These are phyloP conservation scores for Xenopus tropicalis DNA, from an alignment of 2,113 vertebrate genomes.

Conservation along the genomic window DNA sequence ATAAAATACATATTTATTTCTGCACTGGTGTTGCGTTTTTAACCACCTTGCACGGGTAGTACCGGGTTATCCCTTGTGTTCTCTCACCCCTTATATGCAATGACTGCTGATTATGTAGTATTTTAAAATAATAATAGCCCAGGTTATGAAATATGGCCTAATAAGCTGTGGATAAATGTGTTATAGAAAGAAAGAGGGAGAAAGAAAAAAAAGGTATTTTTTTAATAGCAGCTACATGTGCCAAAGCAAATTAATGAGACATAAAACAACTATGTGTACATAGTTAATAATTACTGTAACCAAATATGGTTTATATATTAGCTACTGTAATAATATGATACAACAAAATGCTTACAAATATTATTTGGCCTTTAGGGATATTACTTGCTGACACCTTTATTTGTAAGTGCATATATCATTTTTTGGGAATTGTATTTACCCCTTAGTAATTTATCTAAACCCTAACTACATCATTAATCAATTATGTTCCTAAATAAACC, in stretches of 20 bases:
- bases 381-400: background rate
- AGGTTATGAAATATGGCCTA: no score
- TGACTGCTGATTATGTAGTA: no score
- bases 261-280: background rate
- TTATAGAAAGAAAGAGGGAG: no score
- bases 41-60: no score
- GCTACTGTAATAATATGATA: background rate
- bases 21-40: no score
- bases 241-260: slow-evolving; percentile 1
- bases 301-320: slow-evolving; percentile 1
- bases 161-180: no score
- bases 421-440: background rate
- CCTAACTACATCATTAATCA: slow-evolving; percentile 2
- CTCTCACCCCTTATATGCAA: no score
- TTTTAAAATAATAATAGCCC: no score
- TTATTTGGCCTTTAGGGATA: slow-evolving; percentile 3
- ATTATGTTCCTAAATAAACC: background rate
- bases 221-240: no score
- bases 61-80: no score
- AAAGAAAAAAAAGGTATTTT: no score
- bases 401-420: slow-evolving; percentile 1
- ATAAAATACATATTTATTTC: no score
- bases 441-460: slow-evolving; percentile 1
- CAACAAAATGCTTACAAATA: slow-evolving; percentile 4
- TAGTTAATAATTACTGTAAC: background rate